Evolutionary conservation across 1,140 invertebrate species (phyloP).

Genomic region (Amphibalanus amphitrite): DNA sequence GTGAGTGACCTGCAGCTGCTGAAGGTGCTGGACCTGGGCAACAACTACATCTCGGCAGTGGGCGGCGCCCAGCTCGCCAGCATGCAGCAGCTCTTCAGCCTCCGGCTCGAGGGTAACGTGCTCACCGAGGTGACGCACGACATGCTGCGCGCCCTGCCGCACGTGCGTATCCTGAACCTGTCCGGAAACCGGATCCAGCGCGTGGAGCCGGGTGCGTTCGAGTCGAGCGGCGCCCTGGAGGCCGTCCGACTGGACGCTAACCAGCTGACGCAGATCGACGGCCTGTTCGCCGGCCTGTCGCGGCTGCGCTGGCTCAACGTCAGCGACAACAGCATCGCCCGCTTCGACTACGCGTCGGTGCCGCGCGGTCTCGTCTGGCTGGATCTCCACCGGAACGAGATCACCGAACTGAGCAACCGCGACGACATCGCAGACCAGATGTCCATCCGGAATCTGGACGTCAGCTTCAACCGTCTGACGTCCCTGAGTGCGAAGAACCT

Average conservation of each 20-base stretch:
- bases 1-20: conserved; percentile 57
- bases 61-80: no score
- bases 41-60: conserved; percentile 71
- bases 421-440: conserved; percentile 18
- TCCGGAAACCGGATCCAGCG: conserved; percentile 60
- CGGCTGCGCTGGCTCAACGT: conserved; percentile 82
- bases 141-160: conserved; percentile 37
- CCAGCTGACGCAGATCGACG: conserved; percentile 62
- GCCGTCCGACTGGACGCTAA: conserved; percentile 71
- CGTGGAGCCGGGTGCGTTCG: conserved; percentile 47
- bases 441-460: conserved; percentile 16
- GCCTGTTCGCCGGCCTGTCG: conserved; percentile 64
- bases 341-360: conserved; percentile 81
- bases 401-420: conserved; percentile 17
- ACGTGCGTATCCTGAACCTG: conserved; percentile 70
- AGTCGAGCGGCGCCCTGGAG: conserved; percentile 62
- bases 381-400: conserved; percentile 67
- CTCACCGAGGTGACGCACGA: conserved; percentile 71
- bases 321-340: conserved; percentile 70
- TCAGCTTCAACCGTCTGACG: conserved; percentile 31
- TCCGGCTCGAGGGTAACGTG: conserved; percentile 62
- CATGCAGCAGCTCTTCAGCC: conserved; percentile 47
- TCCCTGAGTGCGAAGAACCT: conserved; percentile 72
- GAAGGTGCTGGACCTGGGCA: conserved; percentile 69
- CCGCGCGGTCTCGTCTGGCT: conserved; percentile 73